Conservation (phyloP, 1,140 invertebrate species). For the Wiebesia pumilae region DNA sequence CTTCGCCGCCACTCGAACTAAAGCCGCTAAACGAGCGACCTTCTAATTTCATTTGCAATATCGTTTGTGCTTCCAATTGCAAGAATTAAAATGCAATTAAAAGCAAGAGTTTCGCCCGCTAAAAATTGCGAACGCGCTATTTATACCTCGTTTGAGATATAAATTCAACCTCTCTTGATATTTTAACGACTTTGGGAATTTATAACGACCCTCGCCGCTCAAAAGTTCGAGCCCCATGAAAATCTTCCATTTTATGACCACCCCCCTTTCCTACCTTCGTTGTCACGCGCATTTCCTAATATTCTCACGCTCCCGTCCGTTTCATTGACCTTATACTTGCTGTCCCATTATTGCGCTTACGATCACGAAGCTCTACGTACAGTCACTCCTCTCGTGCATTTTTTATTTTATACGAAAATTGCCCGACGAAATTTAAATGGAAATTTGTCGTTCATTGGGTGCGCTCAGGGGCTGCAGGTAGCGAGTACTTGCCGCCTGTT, state of each 20-base stretch:
- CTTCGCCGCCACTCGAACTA: no score
- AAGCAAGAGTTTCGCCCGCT: neutral
- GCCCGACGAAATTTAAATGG: neutral
- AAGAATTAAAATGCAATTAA: no score
- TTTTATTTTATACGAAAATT: neutral
- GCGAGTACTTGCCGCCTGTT: neutral
- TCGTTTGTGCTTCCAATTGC: neutral
- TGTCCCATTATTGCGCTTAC: neutral
- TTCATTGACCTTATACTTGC: neutral
- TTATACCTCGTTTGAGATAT: neutral
- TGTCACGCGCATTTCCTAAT: neutral
- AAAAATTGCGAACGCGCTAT: neutral
- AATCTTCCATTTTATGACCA: neutral
- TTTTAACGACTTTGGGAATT: neutral
- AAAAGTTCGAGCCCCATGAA: neutral
- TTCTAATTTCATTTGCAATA: conserved; percentile 19
- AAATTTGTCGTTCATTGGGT: neutral
- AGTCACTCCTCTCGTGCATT: neutral
- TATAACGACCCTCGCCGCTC: neutral
- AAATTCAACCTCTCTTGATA: neutral
- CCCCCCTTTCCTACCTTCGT: neutral
- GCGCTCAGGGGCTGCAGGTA: neutral
- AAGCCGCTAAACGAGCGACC: neutral
- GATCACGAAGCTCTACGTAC: neutral
- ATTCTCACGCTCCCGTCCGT: neutral